A percentile compares a stretch with the other conserved stretches of the same genome.
Conservation (phyloP, 2,113 vertebrate genomes). For the Hassar affinis region DNA sequence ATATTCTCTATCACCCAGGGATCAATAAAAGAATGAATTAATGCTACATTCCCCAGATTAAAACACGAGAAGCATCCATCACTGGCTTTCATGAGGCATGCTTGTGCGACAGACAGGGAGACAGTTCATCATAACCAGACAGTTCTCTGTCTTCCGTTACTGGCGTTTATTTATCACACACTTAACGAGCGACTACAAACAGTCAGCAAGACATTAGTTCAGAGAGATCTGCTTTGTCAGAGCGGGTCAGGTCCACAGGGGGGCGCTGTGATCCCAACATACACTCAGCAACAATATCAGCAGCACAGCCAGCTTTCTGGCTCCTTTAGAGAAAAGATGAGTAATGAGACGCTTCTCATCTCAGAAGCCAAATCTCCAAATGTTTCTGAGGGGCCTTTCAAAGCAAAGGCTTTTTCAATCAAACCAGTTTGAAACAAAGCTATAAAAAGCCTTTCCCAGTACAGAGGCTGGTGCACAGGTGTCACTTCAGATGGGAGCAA, state of each 20-base stretch:
- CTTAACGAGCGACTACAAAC: background rate
- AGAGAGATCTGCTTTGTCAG: background rate
- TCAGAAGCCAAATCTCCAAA: background rate
- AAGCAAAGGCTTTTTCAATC: background rate
- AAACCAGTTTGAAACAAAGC: background rate
- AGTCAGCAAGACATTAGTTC: background rate
- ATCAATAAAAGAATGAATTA: background rate
- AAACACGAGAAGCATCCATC: background rate
- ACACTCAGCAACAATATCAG: background rate
- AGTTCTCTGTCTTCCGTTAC: background rate
- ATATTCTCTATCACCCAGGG: background rate
- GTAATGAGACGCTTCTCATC: background rate
- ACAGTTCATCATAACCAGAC: background rate
- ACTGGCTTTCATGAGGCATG: background rate
- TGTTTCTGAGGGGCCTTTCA: background rate
- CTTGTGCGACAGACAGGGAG: background rate
- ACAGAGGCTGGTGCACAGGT: background rate
- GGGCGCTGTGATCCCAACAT: constrained; percentile 36
- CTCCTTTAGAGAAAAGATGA: constrained; percentile 20
- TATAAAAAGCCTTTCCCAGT: background rate
- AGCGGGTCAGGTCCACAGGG: constrained; percentile 39
- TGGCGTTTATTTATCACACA: background rate
- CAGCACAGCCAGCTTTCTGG: constrained; percentile 5
- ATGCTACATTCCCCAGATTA: background rate
- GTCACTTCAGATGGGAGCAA: background rate